phyloP scores from a whole-genome alignment of 92 coral and sea anemone genomes.

The Porites lobata region DNA sequence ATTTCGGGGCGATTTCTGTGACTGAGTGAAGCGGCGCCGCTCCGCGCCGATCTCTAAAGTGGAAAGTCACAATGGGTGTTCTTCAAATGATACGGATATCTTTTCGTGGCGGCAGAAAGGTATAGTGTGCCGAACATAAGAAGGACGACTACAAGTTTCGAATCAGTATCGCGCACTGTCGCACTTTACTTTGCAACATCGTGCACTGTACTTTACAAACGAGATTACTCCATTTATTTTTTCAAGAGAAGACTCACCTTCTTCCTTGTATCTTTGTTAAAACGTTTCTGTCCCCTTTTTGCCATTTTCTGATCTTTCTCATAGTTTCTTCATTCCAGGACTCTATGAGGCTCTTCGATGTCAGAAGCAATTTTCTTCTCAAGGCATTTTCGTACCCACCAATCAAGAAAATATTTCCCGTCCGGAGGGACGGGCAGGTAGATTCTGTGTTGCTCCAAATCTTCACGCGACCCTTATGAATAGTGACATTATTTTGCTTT shows the following conservation, averaged over 20 bases:
- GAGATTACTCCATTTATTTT: no score
- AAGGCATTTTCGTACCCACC: constrained; percentile 25
- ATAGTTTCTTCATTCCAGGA: constrained; percentile 6
- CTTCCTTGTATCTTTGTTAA: neutral
- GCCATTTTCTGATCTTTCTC: constrained; percentile 18
- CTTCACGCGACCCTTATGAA: constrained; percentile 5
- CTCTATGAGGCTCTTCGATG: constrained; percentile 31
- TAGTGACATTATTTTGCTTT: constrained; percentile 20
- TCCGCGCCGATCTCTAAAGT: no score
- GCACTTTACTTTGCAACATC: neutral
- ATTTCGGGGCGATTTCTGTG: no score
- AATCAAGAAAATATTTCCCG: constrained; percentile 15
- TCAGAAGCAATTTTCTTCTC: constrained; percentile 5
- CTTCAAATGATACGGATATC: no score
- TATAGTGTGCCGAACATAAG: no score
- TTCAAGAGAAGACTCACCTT: neutral
- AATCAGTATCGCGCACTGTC: no score
- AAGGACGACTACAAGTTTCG: no score
- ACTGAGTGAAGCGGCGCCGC: no score
- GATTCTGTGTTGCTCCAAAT: constrained; percentile 19
- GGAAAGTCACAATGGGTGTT: no score
- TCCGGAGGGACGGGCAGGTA: constrained; percentile 9
- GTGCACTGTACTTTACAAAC: neutral
- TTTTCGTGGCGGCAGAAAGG: no score
- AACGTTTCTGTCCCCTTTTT: neutral